These are phyloP conservation scores for Limanda limanda DNA, from an alignment of 2,113 vertebrate species.

Conservation along the genomic window DNA sequence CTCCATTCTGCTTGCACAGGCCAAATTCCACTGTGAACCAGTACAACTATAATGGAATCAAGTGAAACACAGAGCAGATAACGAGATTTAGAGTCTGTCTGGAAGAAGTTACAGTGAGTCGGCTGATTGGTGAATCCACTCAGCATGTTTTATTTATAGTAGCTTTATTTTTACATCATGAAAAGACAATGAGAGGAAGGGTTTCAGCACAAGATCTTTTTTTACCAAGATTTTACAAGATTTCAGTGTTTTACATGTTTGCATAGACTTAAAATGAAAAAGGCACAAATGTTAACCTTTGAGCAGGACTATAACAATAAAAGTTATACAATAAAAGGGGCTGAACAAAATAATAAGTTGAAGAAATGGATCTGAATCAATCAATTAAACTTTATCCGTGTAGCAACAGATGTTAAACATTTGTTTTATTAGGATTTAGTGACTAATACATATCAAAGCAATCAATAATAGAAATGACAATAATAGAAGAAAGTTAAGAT, in stretches of 20 bases:
- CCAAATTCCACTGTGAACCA: slow-evolving; percentile 89
- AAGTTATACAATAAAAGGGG: not conserved
- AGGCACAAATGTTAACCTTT: no score
- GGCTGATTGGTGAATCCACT: not conserved
- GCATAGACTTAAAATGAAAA: not conserved
- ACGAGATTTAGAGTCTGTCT: not conserved
- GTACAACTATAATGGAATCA: slow-evolving; percentile 74
- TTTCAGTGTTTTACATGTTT: not conserved
- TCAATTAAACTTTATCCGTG: no score
- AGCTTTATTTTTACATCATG: not conserved
- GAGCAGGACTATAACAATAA: not conserved
- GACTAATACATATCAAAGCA: no score
- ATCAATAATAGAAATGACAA: no score
- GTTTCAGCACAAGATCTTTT: no score
- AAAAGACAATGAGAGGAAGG: not conserved
- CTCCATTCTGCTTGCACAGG: slow-evolving; percentile 85
- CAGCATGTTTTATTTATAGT: not conserved
- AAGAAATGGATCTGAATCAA: no score
- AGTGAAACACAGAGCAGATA: not conserved
- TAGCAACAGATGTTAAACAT: no score
- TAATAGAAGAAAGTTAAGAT: no score
- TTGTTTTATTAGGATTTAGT: no score
- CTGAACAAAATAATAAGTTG: no score
- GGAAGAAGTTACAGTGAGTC: not conserved
- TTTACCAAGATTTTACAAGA: not conserved